Percentiles rank a stretch among this genome's conserved stretches.
Conservation (phyloP, 1,140 invertebrate genomes). For the Drosophila pachea region DNA sequence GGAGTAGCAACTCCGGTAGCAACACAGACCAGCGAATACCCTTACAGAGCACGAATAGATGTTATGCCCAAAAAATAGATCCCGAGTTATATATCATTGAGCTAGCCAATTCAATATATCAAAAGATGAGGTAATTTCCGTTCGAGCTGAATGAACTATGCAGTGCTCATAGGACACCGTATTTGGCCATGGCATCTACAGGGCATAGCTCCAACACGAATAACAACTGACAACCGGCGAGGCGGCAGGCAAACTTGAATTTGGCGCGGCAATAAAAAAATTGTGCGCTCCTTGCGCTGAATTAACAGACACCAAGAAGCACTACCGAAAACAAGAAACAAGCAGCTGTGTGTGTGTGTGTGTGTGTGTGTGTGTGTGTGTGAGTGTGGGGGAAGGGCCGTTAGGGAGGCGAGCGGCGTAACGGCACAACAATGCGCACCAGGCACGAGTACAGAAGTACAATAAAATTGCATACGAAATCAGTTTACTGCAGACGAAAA, state of each 20-base stretch:
- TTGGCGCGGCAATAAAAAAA: constrained; percentile 73
- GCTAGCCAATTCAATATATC: no score
- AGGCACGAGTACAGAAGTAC: constrained; percentile 75
- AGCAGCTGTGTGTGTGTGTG: no score
- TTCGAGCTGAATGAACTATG: no score
- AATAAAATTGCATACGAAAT: constrained; percentile 77
- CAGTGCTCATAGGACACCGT: no score
- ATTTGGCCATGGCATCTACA: neutral
- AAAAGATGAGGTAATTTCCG: no score
- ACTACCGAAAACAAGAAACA: constrained; percentile 25
- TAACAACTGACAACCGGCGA: constrained; percentile 24
- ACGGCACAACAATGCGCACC: constrained; percentile 72
- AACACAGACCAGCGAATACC: neutral
- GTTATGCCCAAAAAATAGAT: no score
- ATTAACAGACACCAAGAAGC: constrained; percentile 48
- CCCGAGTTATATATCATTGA: no score
- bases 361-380: no score
- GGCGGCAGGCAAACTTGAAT: constrained; percentile 66
- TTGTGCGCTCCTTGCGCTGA: constrained; percentile 44
- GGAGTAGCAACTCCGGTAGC: constrained; percentile 1
- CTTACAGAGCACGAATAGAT: neutral
- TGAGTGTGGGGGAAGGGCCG: neutral
- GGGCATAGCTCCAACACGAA: constrained; percentile 23
- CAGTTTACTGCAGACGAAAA: constrained; percentile 76
- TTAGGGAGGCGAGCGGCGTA: constrained; percentile 30